Conservation (phyloP, 2,797 vertebrate genomes). For the Pseudochromis fuscus region DNA sequence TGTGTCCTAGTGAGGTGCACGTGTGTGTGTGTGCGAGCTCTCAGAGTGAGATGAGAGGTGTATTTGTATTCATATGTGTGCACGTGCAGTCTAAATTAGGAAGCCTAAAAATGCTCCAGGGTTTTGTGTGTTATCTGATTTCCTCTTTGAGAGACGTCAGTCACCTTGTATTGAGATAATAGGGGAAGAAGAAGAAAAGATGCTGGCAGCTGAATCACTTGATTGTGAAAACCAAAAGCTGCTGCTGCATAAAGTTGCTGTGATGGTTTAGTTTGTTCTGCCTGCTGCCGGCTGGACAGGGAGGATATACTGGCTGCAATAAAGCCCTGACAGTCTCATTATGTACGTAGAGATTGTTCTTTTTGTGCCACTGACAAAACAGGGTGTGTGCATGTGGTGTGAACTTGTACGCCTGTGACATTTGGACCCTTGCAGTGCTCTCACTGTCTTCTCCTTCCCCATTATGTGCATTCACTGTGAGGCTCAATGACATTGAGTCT, state of each 20-base stretch:
- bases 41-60: slow-evolving; percentile 49
- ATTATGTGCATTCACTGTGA: slow-evolving; percentile 55
- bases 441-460: slow-evolving; percentile 35
- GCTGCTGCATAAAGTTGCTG: slow-evolving; percentile 41
- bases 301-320: slow-evolving; percentile 37
- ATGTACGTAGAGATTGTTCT: slow-evolving; percentile 53
- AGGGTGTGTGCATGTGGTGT: slow-evolving; percentile 68
- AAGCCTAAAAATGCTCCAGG: slow-evolving; percentile 47
- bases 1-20: slow-evolving; percentile 47
- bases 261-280: slow-evolving; percentile 43
- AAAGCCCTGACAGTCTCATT: slow-evolving; percentile 62
- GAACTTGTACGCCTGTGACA: slow-evolving; percentile 61
- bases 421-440: slow-evolving; percentile 55
- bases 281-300: slow-evolving; percentile 32
- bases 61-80: slow-evolving; percentile 38
- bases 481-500: slow-evolving; percentile 62
- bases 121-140: slow-evolving; percentile 53
- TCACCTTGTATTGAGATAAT: slow-evolving; percentile 56
- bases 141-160: slow-evolving; percentile 50
- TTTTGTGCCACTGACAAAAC: slow-evolving; percentile 62
- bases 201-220: slow-evolving; percentile 26
- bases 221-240: slow-evolving; percentile 41
- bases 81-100: slow-evolving; percentile 21
- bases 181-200: fast-evolving
- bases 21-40: slow-evolving; percentile 23